These are phyloP conservation scores for Brienomyrus brachyistius DNA, from an alignment of 2,113 vertebrate species.

Conservation along the genomic window DNA sequence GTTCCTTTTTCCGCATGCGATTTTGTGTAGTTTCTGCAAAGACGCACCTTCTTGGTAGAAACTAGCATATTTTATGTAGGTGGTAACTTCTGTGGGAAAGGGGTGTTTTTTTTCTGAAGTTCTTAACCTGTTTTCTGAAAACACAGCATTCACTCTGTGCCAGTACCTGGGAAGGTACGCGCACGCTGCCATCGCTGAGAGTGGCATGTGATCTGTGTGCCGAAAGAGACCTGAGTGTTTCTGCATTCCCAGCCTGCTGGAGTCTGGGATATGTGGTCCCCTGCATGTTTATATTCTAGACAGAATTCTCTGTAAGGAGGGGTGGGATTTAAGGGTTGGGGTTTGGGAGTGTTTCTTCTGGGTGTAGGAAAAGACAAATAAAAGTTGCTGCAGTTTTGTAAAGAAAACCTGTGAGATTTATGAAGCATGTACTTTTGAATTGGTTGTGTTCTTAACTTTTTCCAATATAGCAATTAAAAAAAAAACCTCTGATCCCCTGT, in stretches of 20 bases:
- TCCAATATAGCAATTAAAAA: not conserved
- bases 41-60: not conserved
- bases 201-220: not conserved
- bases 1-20: not conserved
- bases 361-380: constrained; percentile 7
- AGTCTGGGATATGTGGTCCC: not conserved
- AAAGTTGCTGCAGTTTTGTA: constrained; percentile 23
- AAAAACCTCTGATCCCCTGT: not conserved
- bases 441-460: not conserved
- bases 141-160: not conserved
- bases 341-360: not conserved
- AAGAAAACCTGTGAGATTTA: constrained; percentile 4
- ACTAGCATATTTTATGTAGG: not conserved
- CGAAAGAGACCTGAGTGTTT: not conserved
- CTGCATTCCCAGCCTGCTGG: not conserved
- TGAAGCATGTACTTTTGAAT: not conserved
- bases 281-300: constrained; percentile 18
- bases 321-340: not conserved
- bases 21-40: not conserved
- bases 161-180: not conserved
- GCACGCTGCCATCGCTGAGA: not conserved
- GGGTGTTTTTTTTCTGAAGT: not conserved
- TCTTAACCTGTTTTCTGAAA: not conserved
- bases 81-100: not conserved
- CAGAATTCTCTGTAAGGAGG: constrained; percentile 16